phyloP scores from a whole-genome alignment of 35 echinoderm and acorn worm species.

The Stichopus chloronotus region DNA sequence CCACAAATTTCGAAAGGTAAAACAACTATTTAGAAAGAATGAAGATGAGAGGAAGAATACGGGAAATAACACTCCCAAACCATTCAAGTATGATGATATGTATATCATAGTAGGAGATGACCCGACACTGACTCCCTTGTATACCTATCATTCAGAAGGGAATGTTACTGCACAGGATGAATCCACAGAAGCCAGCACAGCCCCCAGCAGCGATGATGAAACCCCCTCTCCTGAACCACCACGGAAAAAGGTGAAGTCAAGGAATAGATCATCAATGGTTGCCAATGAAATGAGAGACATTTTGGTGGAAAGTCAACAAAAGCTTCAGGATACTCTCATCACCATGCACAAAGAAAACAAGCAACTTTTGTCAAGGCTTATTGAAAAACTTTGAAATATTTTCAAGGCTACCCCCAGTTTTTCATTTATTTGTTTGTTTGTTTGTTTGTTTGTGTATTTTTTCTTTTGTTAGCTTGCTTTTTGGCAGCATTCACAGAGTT shows the following conservation, averaged over 20 bases:
- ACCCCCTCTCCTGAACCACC: neutral
- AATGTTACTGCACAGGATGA: constrained; percentile 14
- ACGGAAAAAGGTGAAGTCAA: neutral
- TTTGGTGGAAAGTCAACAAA: neutral
- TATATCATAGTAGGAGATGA: constrained; percentile 16
- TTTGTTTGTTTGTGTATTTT: neutral
- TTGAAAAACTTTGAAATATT: constrained; percentile 23
- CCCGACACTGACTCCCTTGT: neutral
- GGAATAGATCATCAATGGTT: neutral
- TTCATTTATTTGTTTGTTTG: neutral
- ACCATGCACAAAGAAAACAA: constrained; percentile 30
- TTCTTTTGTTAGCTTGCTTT: neutral
- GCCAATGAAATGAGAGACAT: constrained; percentile 17
- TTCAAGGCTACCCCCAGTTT: neutral
- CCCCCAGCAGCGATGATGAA: constrained; percentile 1
- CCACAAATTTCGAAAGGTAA: constrained; percentile 22
- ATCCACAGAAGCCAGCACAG: neutral
- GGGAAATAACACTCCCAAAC: constrained; percentile 8
- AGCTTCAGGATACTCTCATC: constrained; percentile 11
- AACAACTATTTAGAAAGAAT: neutral
- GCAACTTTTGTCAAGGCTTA: neutral
- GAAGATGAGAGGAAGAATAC: neutral
- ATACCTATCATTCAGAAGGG: constrained; percentile 33
- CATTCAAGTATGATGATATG: constrained; percentile 19
- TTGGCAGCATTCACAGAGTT: neutral